A percentile compares a stretch with the other conserved stretches of the same genome.
Evolutionary conservation across 2,888 invertebrate genomes (phyloP).

Genomic region (Metopia argyrocephala): DNA sequence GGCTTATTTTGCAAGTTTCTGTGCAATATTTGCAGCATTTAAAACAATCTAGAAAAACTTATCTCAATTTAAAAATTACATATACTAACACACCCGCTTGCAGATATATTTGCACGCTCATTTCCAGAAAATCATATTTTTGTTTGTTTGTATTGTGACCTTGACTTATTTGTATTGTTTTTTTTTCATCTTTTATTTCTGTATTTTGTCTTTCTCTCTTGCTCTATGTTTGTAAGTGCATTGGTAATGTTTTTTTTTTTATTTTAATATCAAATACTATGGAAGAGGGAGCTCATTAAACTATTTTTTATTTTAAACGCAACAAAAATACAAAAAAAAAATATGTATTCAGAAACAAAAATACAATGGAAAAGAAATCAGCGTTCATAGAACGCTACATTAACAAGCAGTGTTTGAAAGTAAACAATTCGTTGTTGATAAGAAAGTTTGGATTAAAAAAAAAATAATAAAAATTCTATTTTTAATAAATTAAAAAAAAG

Average conservation of each 20-base stretch:
- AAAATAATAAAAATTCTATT: background rate
- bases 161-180: conserved; percentile 34
- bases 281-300: conserved; percentile 4
- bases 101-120: background rate
- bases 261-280: conserved; percentile 16
- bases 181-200: background rate
- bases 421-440: background rate
- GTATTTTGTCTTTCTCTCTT: background rate
- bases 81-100: background rate
- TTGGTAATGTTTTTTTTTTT: conserved; percentile 13
- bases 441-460: too few relatives aligned
- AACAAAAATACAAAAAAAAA: background rate
- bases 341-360: too few relatives aligned
- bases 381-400: background rate
- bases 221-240: background rate
- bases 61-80: too few relatives aligned
- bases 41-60: too few relatives aligned
- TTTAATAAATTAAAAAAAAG: too few relatives aligned
- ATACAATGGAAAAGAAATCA: too few relatives aligned
- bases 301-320: too few relatives aligned
- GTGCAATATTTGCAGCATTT: too few relatives aligned
- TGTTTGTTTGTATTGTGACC: conserved; percentile 26
- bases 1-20: too few relatives aligned
- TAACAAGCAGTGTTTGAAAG: background rate
- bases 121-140: conserved; percentile 39